Conservation (phyloP, 2,113 vertebrate species). For the Psophia crepitans region DNA sequence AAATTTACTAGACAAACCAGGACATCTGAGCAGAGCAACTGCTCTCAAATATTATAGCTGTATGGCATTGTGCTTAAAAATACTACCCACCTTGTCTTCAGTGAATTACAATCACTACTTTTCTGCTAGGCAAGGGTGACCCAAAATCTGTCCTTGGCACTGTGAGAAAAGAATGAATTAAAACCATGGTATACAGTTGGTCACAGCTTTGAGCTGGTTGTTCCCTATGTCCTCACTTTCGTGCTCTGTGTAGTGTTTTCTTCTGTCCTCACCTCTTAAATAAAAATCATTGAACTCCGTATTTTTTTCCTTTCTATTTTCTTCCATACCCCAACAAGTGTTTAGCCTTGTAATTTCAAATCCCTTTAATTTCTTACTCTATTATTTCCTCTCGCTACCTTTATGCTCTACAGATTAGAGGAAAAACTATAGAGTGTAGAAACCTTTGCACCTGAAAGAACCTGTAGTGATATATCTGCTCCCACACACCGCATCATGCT, state of each 20-base stretch:
- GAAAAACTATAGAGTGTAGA: background rate
- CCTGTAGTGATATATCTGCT: background rate
- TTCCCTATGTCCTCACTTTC: background rate
- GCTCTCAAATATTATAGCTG: background rate
- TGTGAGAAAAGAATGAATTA: background rate
- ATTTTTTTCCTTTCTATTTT: background rate
- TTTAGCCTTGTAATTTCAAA: background rate
- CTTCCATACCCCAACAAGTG: background rate
- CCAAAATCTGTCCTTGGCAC: background rate
- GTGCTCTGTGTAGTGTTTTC: background rate
- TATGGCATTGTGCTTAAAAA: background rate
- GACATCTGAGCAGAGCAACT: background rate
- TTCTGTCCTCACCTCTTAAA: background rate
- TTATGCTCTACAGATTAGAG: background rate
- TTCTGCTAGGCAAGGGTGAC: background rate
- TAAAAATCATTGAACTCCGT: background rate
- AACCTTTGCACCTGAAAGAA: background rate
- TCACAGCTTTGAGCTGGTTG: background rate
- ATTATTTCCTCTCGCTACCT: background rate
- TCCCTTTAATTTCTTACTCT: background rate
- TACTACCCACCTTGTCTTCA: background rate
- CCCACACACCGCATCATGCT: background rate
- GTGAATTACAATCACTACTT: background rate
- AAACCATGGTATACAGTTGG: background rate
- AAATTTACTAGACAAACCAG: slow-evolving; percentile 6